phyloP scores from a whole-genome alignment of 2,113 vertebrate genomes.

The Oncorhynchus keta region DNA sequence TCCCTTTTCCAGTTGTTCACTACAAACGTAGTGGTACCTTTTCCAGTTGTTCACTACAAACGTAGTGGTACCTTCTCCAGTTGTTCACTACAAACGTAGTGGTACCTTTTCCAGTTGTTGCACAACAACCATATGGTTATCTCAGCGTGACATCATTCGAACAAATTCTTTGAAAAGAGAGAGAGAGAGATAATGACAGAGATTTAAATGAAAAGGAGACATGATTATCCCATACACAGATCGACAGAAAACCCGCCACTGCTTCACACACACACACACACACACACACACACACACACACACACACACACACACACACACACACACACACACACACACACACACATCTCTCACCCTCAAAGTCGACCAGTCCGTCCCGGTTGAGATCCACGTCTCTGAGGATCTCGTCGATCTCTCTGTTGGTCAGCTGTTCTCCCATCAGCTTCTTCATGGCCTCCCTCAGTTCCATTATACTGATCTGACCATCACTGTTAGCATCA shows the following conservation, averaged over 20 bases:
- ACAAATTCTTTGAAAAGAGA: constrained; percentile 71
- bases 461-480: constrained; percentile 83
- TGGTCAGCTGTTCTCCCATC: constrained; percentile 87
- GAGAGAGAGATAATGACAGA: background rate
- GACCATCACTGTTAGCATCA: constrained; percentile 88
- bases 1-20: constrained; percentile 6
- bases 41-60: background rate
- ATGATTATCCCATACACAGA: background rate
- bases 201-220: background rate
- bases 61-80: background rate
- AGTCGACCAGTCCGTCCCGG: constrained; percentile 89
- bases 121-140: background rate
- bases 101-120: constrained; percentile 11
- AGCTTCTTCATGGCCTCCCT: constrained; percentile 85
- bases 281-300: background rate
- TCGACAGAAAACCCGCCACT: background rate
- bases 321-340: background rate
- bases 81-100: too few species aligned
- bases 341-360: constrained; percentile 79
- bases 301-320: background rate
- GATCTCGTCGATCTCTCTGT: constrained; percentile 89
- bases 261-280: background rate
- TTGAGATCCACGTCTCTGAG: constrained; percentile 89
- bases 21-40: constrained; percentile 8
- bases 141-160: constrained; percentile 80